A percentile compares a stretch with the other conserved stretches of the same genome.
phyloP scores from a whole-genome alignment of 2,888 invertebrate species.

The Pheosia tremula region DNA sequence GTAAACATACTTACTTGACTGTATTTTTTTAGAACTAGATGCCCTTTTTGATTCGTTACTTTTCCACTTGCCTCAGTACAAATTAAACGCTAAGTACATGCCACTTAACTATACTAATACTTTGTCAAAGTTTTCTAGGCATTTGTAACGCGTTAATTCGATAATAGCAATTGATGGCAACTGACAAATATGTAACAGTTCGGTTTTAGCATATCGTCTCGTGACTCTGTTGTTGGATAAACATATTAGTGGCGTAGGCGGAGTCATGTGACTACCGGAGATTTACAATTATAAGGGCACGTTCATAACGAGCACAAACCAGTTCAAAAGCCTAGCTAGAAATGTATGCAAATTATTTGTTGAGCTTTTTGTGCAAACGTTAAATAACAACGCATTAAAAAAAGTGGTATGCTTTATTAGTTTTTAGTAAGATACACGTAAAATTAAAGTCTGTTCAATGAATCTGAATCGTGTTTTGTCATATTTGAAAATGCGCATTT shows the following conservation, averaged over 20 bases:
- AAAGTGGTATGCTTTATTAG: no score
- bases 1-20: no score
- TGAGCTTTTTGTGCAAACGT: no score
- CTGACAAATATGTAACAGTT: constrained; percentile 27
- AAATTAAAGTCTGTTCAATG: no score
- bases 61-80: neutral
- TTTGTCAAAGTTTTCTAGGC: neutral
- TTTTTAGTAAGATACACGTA: no score
- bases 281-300: constrained; percentile 35
- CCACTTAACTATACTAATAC: neutral
- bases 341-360: no score
- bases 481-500: no score
- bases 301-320: constrained; percentile 30
- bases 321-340: neutral
- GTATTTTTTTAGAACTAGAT: constrained; percentile 2
- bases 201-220: constrained; percentile 33
- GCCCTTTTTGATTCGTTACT: no score
- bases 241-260: constrained; percentile 59
- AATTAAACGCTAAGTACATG: neutral
- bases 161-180: constrained; percentile 16
- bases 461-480: no score
- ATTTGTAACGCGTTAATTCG: neutral
- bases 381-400: no score
- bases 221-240: constrained; percentile 58
- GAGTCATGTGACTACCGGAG: constrained; percentile 58